Percentiles rank a stretch among this genome's conserved stretches.
These are phyloP conservation scores for Perognathus longimembris DNA, from an alignment of 2,113 vertebrate genomes.

Conservation along the genomic window DNA sequence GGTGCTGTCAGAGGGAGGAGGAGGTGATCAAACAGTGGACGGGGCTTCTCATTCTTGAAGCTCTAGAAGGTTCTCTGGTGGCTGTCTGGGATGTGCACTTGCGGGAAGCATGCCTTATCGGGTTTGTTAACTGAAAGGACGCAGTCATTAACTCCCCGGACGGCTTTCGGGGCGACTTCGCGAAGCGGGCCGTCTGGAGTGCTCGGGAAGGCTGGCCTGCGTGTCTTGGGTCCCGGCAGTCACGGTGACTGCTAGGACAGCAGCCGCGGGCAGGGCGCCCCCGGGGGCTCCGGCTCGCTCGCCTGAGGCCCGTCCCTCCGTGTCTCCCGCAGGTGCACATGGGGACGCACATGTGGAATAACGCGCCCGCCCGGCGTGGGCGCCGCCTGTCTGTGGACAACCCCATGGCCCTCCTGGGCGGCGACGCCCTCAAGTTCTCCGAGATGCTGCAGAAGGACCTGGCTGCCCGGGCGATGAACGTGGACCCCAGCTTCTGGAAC, in stretches of 20 bases:
- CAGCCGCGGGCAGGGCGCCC: too few relatives aligned
- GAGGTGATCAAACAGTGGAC: too few relatives aligned
- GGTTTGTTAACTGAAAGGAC: background rate
- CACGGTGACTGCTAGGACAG: too few relatives aligned
- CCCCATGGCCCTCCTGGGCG: slow-evolving; percentile 97
- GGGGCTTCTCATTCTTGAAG: background rate
- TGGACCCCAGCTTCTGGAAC: slow-evolving; percentile 98
- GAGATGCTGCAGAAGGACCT: slow-evolving; percentile 99
- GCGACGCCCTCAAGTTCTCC: slow-evolving; percentile 97
- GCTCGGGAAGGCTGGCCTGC: background rate
- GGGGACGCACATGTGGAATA: slow-evolving; percentile 99
- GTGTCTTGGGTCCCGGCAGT: too few relatives aligned
- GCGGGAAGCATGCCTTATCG: background rate
- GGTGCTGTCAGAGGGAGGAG: background rate
- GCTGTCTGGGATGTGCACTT: background rate
- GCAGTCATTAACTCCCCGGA: background rate
- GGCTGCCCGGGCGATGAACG: slow-evolving; percentile 97
- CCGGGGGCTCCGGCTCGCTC: slow-evolving; percentile 26
- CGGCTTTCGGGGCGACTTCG: too few relatives aligned
- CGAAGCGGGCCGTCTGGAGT: too few relatives aligned
- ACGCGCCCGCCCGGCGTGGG: slow-evolving; percentile 96
- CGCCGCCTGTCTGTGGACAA: slow-evolving; percentile 98
- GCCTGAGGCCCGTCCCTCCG: slow-evolving; percentile 70
- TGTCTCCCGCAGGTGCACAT: slow-evolving; percentile 94
- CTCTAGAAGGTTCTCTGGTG: too few relatives aligned